phyloP scores from a whole-genome alignment of 2,113 vertebrate genomes.

The Syngnathus scovelli region DNA sequence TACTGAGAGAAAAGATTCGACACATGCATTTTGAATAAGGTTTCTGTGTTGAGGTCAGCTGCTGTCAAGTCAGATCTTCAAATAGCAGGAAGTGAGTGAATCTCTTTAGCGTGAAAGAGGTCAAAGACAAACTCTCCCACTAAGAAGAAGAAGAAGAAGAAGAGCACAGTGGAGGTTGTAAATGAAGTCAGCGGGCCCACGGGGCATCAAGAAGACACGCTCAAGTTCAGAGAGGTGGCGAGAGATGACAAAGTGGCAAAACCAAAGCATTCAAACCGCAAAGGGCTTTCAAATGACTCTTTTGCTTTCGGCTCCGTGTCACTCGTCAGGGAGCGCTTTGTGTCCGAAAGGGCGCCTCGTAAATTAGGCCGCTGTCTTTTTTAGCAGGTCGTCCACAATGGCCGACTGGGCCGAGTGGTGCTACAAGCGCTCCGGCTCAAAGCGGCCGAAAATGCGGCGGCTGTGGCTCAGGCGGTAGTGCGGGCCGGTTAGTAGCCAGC shows the following conservation, averaged over 20 bases:
- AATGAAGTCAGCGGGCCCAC: neutral
- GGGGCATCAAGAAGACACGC: neutral
- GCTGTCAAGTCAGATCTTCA: neutral
- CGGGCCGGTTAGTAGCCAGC: no score
- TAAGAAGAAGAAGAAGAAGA: neutral
- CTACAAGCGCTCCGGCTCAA: neutral
- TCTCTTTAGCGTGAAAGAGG: neutral
- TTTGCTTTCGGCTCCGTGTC: neutral
- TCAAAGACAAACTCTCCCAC: neutral
- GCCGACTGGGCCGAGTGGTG: neutral
- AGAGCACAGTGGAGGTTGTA: neutral
- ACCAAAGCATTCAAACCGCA: no score
- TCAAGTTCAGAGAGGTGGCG: neutral
- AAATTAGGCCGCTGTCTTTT: slow-evolving; percentile 1
- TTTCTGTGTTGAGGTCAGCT: neutral
- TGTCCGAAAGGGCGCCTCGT: neutral
- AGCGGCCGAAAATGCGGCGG: neutral
- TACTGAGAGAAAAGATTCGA: neutral
- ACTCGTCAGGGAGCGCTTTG: neutral
- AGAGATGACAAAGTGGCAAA: neutral
- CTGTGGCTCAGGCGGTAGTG: neutral
- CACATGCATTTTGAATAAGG: neutral
- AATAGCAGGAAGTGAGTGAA: slow-evolving; percentile 1
- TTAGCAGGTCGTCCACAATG: neutral
- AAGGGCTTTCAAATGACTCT: neutral